phyloP scores from a whole-genome alignment of 2,113 vertebrate genomes.

The Bufo bufo region DNA sequence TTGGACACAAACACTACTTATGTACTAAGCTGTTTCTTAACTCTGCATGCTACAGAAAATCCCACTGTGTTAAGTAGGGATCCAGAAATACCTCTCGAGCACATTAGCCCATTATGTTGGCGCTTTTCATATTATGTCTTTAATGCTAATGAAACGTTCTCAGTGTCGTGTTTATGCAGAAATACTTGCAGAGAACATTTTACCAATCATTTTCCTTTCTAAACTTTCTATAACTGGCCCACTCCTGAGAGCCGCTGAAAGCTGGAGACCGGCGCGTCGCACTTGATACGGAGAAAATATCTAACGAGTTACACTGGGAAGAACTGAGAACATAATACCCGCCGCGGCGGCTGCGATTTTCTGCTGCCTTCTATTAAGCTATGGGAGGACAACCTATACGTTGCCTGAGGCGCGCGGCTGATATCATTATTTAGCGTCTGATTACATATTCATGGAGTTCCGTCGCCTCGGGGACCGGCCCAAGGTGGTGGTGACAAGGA shows the following conservation, averaged over 20 bases:
- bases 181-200: slow-evolving; percentile 64
- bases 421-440: slow-evolving; percentile 17
- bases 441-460: not conserved
- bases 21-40: slow-evolving; percentile 69
- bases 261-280: slow-evolving; percentile 3
- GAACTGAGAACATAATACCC: slow-evolving; percentile 15
- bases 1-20: slow-evolving; percentile 65
- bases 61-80: slow-evolving; percentile 72
- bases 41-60: slow-evolving; percentile 68
- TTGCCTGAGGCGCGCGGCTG: not conserved
- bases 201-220: slow-evolving; percentile 65
- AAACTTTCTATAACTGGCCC: slow-evolving; percentile 54
- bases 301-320: not conserved
- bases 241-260: slow-evolving; percentile 35
- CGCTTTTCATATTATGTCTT: slow-evolving; percentile 68
- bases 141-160: slow-evolving; percentile 72
- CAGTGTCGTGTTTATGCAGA: slow-evolving; percentile 65
- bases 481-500: not conserved
- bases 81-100: slow-evolving; percentile 69
- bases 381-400: not conserved
- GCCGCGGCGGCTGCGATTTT: not conserved
- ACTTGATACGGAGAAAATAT: slow-evolving; percentile 49
- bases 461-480: slow-evolving; percentile 4
- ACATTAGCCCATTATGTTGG: slow-evolving; percentile 69
- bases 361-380: not conserved